Conservation (phyloP, 1,140 invertebrate species). For the Sarcophaga bullata region DNA sequence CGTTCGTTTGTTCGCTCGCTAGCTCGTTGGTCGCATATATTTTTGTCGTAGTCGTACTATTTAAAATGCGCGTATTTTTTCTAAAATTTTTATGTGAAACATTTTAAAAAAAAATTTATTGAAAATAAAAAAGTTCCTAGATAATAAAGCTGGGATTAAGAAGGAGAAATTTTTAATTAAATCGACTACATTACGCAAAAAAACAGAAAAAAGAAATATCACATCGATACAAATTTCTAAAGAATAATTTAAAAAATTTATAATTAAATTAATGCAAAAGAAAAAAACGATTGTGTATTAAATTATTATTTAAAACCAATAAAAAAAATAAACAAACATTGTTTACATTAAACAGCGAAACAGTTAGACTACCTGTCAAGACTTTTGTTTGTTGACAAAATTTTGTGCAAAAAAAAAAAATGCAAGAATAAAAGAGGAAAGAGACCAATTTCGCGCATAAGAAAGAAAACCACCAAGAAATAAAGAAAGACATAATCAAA, state of each 20-base stretch:
- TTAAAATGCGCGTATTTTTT: constrained; percentile 33
- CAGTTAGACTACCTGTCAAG: constrained; percentile 31
- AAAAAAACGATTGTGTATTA: background rate
- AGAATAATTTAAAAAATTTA: too few species aligned
- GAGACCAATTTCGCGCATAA: constrained; percentile 15
- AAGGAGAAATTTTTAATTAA: constrained; percentile 43
- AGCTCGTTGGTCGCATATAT: constrained; percentile 41
- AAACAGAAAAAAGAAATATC: background rate
- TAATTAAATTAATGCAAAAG: background rate
- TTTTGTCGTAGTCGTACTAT: constrained; percentile 14
- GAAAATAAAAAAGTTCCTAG: constrained; percentile 51
- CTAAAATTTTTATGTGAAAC: background rate
- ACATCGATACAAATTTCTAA: background rate
- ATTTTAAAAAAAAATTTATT: constrained; percentile 19
- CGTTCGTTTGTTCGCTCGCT: constrained; percentile 54
- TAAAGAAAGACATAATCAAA: constrained; percentile 36
- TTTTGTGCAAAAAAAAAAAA: constrained; percentile 51
- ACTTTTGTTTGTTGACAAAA: constrained; percentile 28
- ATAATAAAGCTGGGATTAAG: constrained; percentile 40
- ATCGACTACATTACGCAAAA: constrained; percentile 32
- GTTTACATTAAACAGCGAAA: constrained; percentile 2
- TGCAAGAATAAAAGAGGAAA: constrained; percentile 62
- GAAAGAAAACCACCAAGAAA: background rate
- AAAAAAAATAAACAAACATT: background rate
- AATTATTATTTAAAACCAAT: constrained; percentile 12